These are phyloP conservation scores for Magallana nippona DNA, from an alignment of 2,888 invertebrate species.

Conservation along the genomic window DNA sequence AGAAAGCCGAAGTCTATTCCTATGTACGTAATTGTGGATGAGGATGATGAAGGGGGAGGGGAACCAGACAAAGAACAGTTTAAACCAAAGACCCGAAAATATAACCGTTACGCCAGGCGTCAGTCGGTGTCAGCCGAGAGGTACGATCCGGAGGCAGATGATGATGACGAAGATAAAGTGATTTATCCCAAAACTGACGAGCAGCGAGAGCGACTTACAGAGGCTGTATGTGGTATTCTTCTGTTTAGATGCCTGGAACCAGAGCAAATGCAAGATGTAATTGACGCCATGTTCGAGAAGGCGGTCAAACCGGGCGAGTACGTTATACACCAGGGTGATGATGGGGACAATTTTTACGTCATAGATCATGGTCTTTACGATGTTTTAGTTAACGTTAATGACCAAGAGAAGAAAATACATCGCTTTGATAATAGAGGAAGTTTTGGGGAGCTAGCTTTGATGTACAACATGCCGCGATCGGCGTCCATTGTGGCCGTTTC, in stretches of 20 bases:
- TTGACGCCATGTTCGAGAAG: slow-evolving; percentile 80
- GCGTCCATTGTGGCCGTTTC: slow-evolving; percentile 77
- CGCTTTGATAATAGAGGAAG: slow-evolving; percentile 78
- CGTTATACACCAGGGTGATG: slow-evolving; percentile 79
- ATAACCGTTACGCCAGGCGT: slow-evolving; percentile 76
- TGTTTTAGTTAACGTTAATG: slow-evolving; percentile 73
- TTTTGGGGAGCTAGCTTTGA: slow-evolving; percentile 79
- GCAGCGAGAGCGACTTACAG: slow-evolving; percentile 76
- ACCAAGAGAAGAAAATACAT: slow-evolving; percentile 76
- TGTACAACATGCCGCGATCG: slow-evolving; percentile 80
- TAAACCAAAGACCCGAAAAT: slow-evolving; percentile 72
- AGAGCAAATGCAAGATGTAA: slow-evolving; percentile 79
- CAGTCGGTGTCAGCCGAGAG: slow-evolving; percentile 79
- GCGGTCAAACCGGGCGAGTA: slow-evolving; percentile 76
- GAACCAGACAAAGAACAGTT: slow-evolving; percentile 77
- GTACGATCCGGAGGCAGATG: slow-evolving; percentile 79
- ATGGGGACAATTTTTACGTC: slow-evolving; percentile 80
- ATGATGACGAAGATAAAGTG: slow-evolving; percentile 73
- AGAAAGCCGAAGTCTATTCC: slow-evolving; percentile 75
- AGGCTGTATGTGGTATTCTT: slow-evolving; percentile 77
- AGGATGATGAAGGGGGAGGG: slow-evolving; percentile 74
- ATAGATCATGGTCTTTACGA: slow-evolving; percentile 79
- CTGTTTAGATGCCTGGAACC: slow-evolving; percentile 78
- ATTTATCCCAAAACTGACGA: slow-evolving; percentile 79
- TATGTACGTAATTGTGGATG: slow-evolving; percentile 79